Evolutionary conservation across 2,797 vertebrate genomes (phyloP).

Genomic region (Lates japonicus): DNA sequence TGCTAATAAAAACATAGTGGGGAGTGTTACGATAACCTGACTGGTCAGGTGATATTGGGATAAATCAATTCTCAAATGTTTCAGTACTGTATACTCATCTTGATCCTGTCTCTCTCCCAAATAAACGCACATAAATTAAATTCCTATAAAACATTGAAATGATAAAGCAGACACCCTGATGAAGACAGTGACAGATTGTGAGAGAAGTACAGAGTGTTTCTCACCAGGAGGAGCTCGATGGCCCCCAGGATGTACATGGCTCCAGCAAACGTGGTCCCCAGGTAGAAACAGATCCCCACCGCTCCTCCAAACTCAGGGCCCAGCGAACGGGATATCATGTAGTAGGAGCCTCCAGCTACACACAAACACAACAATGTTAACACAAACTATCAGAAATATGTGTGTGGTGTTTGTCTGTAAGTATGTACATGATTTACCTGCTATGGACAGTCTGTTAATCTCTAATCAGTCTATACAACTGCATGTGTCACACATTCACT

Average conservation of each 20-base stretch:
- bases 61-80: background rate
- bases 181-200: background rate
- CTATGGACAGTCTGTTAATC: background rate
- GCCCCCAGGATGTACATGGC: slow-evolving; percentile 99
- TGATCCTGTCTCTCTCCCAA: background rate
- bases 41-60: background rate
- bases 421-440: background rate
- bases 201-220: slow-evolving; percentile 58
- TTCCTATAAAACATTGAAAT: background rate
- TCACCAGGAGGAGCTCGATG: slow-evolving; percentile 97
- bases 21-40: background rate
- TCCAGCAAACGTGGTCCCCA: slow-evolving; percentile 97
- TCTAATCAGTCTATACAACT: background rate
- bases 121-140: background rate
- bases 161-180: background rate
- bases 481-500: background rate
- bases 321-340: slow-evolving; percentile 99
- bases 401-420: background rate
- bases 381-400: background rate
- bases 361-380: slow-evolving; percentile 29
- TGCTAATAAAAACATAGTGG: background rate
- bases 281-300: slow-evolving; percentile 98
- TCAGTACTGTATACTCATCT: background rate
- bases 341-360: slow-evolving; percentile 96
- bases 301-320: slow-evolving; percentile 98